phyloP scores from a whole-genome alignment of 2,797 vertebrate genomes.

The Lindbergichthys nudifrons region DNA sequence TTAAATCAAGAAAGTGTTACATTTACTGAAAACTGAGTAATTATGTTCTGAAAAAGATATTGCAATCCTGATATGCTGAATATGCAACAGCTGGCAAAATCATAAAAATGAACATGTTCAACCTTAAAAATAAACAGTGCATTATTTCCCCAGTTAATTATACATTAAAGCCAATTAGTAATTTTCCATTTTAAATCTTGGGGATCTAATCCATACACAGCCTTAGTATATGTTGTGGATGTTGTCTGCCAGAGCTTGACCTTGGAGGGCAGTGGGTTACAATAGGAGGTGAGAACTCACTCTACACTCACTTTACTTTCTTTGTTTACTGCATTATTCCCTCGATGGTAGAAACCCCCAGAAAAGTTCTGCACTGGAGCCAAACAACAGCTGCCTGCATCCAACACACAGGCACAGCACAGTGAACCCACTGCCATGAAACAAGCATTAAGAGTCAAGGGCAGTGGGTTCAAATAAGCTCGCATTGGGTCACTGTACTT shows the following conservation, averaged over 20 bases:
- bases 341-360: background rate
- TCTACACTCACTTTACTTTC: constrained; percentile 44
- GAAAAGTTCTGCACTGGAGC: constrained; percentile 58
- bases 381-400: constrained; percentile 6
- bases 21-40: background rate
- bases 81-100: background rate
- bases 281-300: constrained; percentile 17
- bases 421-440: background rate
- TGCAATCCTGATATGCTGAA: background rate
- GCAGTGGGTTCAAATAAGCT: constrained; percentile 12
- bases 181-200: background rate
- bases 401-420: background rate
- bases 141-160: constrained; percentile 15
- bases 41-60: constrained; percentile 3
- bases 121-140: background rate
- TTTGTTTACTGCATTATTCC: constrained; percentile 14
- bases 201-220: constrained; percentile 5
- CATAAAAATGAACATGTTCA: background rate
- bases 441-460: constrained; percentile 31
- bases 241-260: constrained; percentile 37
- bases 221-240: constrained; percentile 9
- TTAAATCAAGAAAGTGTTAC: background rate
- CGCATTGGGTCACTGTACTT: constrained; percentile 6
- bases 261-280: constrained; percentile 55
- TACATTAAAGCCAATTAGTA: background rate